phyloP scores from a whole-genome alignment of 1,140 invertebrate species.

The Dolichoris vasculosae region DNA sequence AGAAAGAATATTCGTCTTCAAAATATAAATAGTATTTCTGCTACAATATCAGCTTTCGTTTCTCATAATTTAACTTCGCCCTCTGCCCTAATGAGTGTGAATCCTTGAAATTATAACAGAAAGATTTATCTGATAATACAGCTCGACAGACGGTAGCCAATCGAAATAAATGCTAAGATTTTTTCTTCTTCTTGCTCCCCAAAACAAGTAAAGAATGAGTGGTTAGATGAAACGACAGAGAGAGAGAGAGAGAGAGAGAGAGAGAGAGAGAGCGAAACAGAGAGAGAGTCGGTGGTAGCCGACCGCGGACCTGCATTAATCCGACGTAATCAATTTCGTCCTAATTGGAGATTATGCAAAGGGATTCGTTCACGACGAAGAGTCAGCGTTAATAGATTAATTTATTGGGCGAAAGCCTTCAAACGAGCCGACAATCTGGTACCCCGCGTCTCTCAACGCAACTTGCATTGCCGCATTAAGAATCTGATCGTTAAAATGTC shows the following conservation, averaged over 20 bases:
- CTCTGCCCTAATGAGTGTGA: slow-evolving; percentile 22
- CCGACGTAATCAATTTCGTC: slow-evolving; percentile 70
- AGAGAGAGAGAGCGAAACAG: slow-evolving; percentile 16
- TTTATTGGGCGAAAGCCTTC: slow-evolving; percentile 71
- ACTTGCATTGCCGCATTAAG: slow-evolving; percentile 62
- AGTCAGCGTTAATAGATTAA: slow-evolving; percentile 71
- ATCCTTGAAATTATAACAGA: slow-evolving; percentile 34
- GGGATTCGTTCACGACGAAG: slow-evolving; percentile 55
- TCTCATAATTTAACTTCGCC: background rate
- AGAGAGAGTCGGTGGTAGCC: slow-evolving; percentile 28
- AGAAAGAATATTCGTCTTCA: too few relatives aligned
- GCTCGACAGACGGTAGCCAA: background rate
- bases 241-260: background rate
- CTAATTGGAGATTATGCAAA: slow-evolving; percentile 71
- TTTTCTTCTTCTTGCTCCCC: background rate
- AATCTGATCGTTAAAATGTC: slow-evolving; percentile 60
- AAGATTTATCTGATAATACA: slow-evolving; percentile 14
- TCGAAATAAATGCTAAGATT: background rate
- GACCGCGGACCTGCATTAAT: slow-evolving; percentile 62
- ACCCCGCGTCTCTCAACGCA: slow-evolving; percentile 51
- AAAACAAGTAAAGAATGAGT: background rate
- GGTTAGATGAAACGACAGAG: background rate
- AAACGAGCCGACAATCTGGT: slow-evolving; percentile 65
- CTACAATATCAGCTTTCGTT: too few relatives aligned
- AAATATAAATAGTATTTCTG: too few relatives aligned